Evolutionary conservation across 2,113 vertebrate species (phyloP), one percentile per base, ranked within the genome.

Genomic region (Carettochelys insculpta): DNA sequence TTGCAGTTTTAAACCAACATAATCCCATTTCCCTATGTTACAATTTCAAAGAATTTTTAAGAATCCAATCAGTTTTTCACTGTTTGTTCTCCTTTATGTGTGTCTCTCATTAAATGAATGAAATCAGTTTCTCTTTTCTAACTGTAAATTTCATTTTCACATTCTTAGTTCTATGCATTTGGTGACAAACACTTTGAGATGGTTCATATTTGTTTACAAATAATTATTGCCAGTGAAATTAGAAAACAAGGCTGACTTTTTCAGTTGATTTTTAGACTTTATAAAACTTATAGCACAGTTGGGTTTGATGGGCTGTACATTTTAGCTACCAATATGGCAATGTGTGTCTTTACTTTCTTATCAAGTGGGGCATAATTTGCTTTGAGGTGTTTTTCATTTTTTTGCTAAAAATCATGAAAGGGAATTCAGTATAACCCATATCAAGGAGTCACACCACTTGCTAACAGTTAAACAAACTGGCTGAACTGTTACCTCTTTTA

Each of bases 401-500:
- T 17, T 41, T 87, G 68, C 51, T 77, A 38, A 38, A 0, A 38
- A 68, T 68, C 38, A n/a, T 22, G n/a, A 71, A 43, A 81, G 71
- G 61, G 50, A 85, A 50, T 54, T 84, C 9, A 27, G 14, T 48
- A 20, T 51, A 87, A 95, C 41, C n/a, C 45, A 38, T 2, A 27
- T 58, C 47, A 54, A 77, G 68, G 76, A 83, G 25, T 61, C 85
- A 83, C 90, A 85, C 51, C 45, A 43, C 61, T 53, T 58, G 9
- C 22, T 82, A 82, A 41, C n/a, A 77, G 20, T 68, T 8, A 29
- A 41, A 27, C 43, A 75, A 75, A 43, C 3, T 80, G 11, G 14
- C n/a, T 8, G 71, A 80, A 47, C 56, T 77, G 76, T 75, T 97
- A 99, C 99, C 97, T 99, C 98, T 95, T 98, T 98, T 5, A 99